Percentiles rank a stretch among this genome's conserved stretches.
Evolutionary conservation across 2,113 vertebrate genomes (phyloP).

Genomic region (Mastomys coucha): DNA sequence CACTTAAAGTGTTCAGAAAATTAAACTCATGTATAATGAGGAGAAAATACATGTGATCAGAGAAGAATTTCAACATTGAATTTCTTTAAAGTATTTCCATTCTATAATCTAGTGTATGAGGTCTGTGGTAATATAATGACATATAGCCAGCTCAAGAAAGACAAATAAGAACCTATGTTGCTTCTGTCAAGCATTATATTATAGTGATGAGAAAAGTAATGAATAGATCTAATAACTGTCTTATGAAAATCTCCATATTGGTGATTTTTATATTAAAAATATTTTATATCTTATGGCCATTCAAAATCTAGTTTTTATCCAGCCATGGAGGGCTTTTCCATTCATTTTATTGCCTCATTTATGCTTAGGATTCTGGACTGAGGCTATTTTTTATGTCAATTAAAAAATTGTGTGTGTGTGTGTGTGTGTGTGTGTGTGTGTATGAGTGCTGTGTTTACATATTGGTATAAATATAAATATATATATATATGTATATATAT

Average conservation of each 20-base stretch:
- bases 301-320: constrained; percentile 20
- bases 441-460: not conserved
- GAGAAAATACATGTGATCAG: not conserved
- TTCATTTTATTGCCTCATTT: constrained; percentile 16
- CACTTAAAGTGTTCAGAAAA: constrained; percentile 38
- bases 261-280: not conserved
- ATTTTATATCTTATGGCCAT: not conserved
- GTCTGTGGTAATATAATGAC: not conserved
- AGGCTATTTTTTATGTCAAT: not conserved
- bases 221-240: not conserved
- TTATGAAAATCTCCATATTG: constrained; percentile 30
- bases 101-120: not conserved
- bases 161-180: not conserved
- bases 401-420: not conserved
- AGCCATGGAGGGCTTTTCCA: not conserved
- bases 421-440: not conserved
- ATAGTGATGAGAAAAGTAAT: not conserved
- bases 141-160: not conserved
- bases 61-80: constrained; percentile 53
- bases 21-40: not conserved
- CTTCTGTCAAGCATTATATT: not conserved
- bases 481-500: no score
- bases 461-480: not conserved
- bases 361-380: not conserved
- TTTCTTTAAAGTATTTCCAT: not conserved